Evolutionary conservation across 2,888 invertebrate genomes (phyloP).

Genomic region (Sphecodes monilicornis): DNA sequence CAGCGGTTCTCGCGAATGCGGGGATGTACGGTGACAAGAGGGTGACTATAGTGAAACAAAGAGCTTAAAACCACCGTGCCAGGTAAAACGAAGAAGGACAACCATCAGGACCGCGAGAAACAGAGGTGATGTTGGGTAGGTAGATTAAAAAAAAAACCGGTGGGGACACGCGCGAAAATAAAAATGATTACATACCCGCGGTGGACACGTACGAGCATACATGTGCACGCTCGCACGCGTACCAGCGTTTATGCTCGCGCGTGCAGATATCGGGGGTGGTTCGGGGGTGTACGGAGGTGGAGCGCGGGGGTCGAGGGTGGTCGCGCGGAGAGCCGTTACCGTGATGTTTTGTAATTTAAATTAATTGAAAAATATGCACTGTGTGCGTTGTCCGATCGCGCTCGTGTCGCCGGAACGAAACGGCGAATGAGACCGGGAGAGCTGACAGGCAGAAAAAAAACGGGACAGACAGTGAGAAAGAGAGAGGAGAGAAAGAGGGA

Average conservation of each 20-base stretch:
- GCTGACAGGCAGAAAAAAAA: conserved; percentile 33
- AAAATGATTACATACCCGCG: conserved; percentile 76
- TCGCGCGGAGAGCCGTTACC: conserved; percentile 74
- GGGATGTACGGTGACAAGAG: not conserved
- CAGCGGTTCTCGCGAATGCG: not conserved
- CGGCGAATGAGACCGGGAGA: conserved; percentile 59
- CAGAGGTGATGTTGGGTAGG: conserved; percentile 48
- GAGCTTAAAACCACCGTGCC: not conserved
- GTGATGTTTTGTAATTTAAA: conserved; percentile 84
- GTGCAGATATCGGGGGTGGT: conserved; percentile 58
- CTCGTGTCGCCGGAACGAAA: conserved; percentile 67
- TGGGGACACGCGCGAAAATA: conserved; percentile 72
- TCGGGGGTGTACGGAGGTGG: conserved; percentile 15
- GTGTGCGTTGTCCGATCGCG: conserved; percentile 80
- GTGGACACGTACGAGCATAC: conserved; percentile 51
- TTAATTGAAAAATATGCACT: conserved; percentile 84
- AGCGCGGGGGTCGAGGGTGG: conserved; percentile 42
- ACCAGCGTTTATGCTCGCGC: conserved; percentile 61
- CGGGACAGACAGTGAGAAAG: conserved; percentile 30
- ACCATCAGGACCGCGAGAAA: not conserved
- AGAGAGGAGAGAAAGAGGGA: conserved; percentile 29
- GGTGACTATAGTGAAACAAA: not conserved
- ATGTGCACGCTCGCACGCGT: conserved; percentile 38
- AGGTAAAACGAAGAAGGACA: conserved; percentile 4
- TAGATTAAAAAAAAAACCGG: conserved; percentile 61